These are phyloP conservation scores for Sitophilus oryzae DNA, from an alignment of 1,140 invertebrate species.

Conservation along the genomic window DNA sequence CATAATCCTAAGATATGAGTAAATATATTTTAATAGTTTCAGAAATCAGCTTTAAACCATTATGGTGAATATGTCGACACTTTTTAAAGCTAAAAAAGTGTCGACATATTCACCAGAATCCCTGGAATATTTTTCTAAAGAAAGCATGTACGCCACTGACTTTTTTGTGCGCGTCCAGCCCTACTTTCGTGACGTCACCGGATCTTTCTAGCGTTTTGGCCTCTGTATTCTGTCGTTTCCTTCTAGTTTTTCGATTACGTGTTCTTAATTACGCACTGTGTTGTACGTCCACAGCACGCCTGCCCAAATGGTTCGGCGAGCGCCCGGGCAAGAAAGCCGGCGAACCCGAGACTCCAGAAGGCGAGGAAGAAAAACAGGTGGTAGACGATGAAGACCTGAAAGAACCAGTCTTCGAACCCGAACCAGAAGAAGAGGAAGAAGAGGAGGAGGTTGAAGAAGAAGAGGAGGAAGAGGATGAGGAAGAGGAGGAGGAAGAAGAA, in stretches of 20 bases:
- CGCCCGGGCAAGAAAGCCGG: slow-evolving; percentile 85
- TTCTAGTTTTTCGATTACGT: slow-evolving; percentile 19
- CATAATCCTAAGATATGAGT: no score
- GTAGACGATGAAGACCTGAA: slow-evolving; percentile 63
- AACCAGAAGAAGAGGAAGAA: slow-evolving; percentile 67
- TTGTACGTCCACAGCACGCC: slow-evolving; percentile 59
- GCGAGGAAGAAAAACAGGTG: slow-evolving; percentile 76
- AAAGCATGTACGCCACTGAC: no score
- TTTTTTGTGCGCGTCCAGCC: no score
- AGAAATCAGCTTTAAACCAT: no score
- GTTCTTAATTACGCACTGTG: slow-evolving; percentile 22
- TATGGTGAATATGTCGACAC: no score
- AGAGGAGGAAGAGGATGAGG: slow-evolving; percentile 58
- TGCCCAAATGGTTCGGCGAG: slow-evolving; percentile 92
- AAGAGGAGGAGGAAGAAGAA: slow-evolving; percentile 50
- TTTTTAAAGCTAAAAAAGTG: no score
- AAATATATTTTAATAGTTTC: no score
- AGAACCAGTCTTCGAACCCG: slow-evolving; percentile 57
- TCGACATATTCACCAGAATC: no score
- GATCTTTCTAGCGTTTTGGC: no score
- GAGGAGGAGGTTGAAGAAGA: slow-evolving; percentile 62
- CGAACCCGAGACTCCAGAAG: slow-evolving; percentile 80
- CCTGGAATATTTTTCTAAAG: no score
- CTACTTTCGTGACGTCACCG: no score
- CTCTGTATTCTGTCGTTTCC: neutral